phyloP scores from a whole-genome alignment of 2,797 vertebrate species.

The Helarctos malayanus region DNA sequence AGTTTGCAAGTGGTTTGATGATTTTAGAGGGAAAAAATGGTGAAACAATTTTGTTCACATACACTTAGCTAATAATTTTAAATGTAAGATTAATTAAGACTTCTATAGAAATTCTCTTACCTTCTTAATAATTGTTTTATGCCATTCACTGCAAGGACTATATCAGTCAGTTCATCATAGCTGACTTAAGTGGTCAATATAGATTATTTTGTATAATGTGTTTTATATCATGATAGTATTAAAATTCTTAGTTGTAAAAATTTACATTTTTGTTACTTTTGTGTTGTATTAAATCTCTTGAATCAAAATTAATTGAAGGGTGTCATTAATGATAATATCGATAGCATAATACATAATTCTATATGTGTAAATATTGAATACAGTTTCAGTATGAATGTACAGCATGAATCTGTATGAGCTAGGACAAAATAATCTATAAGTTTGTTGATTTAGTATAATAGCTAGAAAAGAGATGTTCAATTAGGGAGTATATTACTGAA shows the following conservation, averaged over 20 bases:
- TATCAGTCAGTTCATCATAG: not conserved
- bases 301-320: not conserved
- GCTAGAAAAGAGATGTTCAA: slow-evolving; percentile 6
- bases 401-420: not conserved
- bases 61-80: slow-evolving; percentile 22
- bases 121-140: slow-evolving; percentile 38
- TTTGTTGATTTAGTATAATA: not conserved
- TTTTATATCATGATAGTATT: not conserved
- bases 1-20: not conserved
- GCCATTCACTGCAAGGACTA: not conserved
- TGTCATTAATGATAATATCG: slow-evolving; percentile 48
- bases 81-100: not conserved
- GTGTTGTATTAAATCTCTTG: not conserved
- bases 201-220: slow-evolving; percentile 23
- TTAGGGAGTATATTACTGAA: not conserved
- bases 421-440: not conserved
- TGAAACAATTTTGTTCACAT: slow-evolving; percentile 23
- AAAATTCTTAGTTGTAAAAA: slow-evolving; percentile 56
- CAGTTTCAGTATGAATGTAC: not conserved
- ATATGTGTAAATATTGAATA: slow-evolving; percentile 17
- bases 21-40: slow-evolving; percentile 50
- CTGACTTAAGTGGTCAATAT: slow-evolving; percentile 6
- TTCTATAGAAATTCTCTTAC: slow-evolving; percentile 10
- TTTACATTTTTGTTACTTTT: slow-evolving; percentile 23
- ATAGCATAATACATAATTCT: not conserved